Base-by-base conservation (phyloP, 2,113 vertebrate species). In the Irena cyanogastra region DNA sequence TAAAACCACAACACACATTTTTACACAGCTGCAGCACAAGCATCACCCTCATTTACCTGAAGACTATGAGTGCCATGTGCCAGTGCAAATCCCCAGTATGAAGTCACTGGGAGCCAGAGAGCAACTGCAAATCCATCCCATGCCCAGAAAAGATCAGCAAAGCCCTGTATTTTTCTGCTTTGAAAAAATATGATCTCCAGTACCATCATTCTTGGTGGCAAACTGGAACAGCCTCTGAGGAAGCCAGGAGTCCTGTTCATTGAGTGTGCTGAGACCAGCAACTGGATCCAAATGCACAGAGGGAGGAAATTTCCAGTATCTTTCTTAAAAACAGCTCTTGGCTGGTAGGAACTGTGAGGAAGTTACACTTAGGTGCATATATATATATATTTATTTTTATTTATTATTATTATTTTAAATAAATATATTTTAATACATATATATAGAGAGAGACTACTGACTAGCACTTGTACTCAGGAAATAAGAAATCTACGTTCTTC, bases 11-110 rank as follows among this genome's bases (percentile, higher is more conserved):
- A 26, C 5, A 9, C 10, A 11, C 9, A 30, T 39, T 37, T 18
- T 75, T 27, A 66, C 0, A 1, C 7, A 76, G 30, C 23, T 4
- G 1, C 28, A 82, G 42, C 10, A 33, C 30, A 52, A 59, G 31
- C 7, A 15, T 28, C 9, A 3, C 5, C 9, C 39, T 33, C 7
- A 39, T 5, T 66, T 66, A 89, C 28, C 50, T 50, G 65, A 76
- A 39, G 31, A 35, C 52, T 30, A 21, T 0, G 0, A 79, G 37
- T 6, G 15, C 35, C 35, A 8, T 6, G 3, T 37, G 33, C 22
- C 52, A 64, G 33, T 10, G 35, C 22, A 85, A 83, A 71, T 42
- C 6, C 33, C 52, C 27, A 28, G 19, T 5, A 27, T 3, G 16
- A 56, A 70, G 44, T 21, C 70, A 83, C 17, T 1, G 14, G 14